A percentile compares a stretch with the other conserved stretches of the same genome.
phyloP scores from a whole-genome alignment of 2,797 vertebrate species.

The Podarcis lilfordi region DNA sequence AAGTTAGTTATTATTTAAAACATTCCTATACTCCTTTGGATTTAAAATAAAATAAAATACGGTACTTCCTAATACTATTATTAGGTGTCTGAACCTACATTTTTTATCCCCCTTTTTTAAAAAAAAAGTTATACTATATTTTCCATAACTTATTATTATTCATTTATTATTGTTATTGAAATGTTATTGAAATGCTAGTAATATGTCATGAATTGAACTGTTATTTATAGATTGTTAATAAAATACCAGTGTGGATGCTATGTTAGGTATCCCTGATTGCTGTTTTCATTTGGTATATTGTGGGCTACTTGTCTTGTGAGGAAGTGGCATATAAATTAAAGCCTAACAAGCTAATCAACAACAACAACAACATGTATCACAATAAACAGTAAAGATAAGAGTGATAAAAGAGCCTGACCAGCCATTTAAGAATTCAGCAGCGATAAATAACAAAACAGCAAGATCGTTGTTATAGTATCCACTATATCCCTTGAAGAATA shows the following conservation, averaged over 20 bases:
- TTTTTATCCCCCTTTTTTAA: not conserved
- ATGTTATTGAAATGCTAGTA: not conserved
- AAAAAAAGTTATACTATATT: not conserved
- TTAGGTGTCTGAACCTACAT: not conserved
- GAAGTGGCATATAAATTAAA: too few species aligned
- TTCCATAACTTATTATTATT: too few species aligned
- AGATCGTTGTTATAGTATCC: not conserved
- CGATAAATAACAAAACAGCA: not conserved
- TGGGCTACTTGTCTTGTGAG: too few species aligned
- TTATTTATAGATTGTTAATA: not conserved
- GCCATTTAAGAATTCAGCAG: not conserved
- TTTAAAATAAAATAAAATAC: not conserved
- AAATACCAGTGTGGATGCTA: not conserved
- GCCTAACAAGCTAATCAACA: not conserved
- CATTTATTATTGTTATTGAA: not conserved
- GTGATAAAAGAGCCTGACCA: not conserved
- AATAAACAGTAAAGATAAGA: not conserved
- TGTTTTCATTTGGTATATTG: not conserved
- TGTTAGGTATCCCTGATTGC: not conserved
- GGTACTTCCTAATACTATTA: not conserved
- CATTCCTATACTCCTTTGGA: not conserved
- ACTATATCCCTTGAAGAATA: not conserved
- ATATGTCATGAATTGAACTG: not conserved
- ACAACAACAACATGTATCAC: not conserved
- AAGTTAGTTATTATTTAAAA: not conserved